These are phyloP conservation scores for Drosophila baimaii DNA, from an alignment of 1,140 invertebrate species.

Conservation along the genomic window DNA sequence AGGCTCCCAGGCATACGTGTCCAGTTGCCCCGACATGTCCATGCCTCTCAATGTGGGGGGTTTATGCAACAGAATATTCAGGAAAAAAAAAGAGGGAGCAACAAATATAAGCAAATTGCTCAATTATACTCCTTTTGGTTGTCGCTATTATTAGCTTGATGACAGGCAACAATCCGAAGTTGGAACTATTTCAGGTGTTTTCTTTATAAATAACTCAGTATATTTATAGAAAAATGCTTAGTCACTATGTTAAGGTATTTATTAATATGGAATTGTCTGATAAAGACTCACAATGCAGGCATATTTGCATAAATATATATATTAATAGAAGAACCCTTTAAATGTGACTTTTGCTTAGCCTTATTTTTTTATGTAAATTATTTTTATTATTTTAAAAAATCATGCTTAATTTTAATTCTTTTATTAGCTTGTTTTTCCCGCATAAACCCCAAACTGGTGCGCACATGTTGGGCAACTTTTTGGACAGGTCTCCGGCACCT, in stretches of 20 bases:
- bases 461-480: conserved; percentile 14
- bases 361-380: not conserved
- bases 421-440: not conserved
- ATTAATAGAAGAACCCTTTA: too few species aligned
- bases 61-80: conserved; percentile 19
- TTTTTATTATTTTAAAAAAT: not conserved
- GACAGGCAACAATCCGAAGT: not conserved
- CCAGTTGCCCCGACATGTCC: conserved; percentile 13
- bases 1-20: conserved; percentile 27
- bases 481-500: conserved; percentile 11
- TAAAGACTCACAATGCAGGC: too few species aligned
- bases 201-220: not conserved
- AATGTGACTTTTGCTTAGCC: not conserved
- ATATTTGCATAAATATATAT: too few species aligned
- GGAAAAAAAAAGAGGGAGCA: not conserved
- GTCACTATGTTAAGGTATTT: not conserved
- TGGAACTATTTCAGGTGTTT: not conserved
- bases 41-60: not conserved
- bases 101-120: not conserved
- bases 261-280: not conserved
- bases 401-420: not conserved
- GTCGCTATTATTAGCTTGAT: not conserved
- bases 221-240: not conserved
- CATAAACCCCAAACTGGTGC: conserved; percentile 10
- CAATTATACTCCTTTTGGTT: not conserved